These are phyloP conservation scores for Apantesis nais DNA, from an alignment of 2,888 invertebrate species.

Conservation along the genomic window DNA sequence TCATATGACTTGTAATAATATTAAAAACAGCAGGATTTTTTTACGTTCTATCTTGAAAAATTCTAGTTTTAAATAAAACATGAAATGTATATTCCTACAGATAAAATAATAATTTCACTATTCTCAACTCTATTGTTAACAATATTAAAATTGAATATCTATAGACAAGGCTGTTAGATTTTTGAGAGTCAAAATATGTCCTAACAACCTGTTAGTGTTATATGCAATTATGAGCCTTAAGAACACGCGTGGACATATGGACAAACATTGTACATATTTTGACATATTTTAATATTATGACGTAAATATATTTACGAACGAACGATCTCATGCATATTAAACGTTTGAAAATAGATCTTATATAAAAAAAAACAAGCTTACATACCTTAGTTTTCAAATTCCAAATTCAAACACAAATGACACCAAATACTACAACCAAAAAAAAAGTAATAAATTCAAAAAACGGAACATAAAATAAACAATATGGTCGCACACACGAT, in stretches of 20 bases:
- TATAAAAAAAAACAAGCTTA: conserved; percentile 13
- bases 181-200: neutral
- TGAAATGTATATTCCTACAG: neutral
- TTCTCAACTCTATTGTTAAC: neutral
- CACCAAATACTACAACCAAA: conserved; percentile 25
- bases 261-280: neutral
- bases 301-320: neutral
- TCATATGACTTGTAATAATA: too few species aligned
- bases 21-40: too few species aligned
- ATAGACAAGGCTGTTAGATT: neutral
- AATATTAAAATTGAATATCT: neutral
- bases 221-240: conserved; percentile 12
- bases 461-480: conserved; percentile 35
- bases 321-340: neutral
- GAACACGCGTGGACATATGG: conserved; percentile 9
- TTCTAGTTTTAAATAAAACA: neutral
- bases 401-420: conserved; percentile 13
- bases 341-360: neutral
- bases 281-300: neutral
- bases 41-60: too few species aligned
- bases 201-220: conserved; percentile 5
- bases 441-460: conserved; percentile 21
- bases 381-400: conserved; percentile 27
- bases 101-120: neutral
- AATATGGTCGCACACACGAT: conserved; percentile 39